These are phyloP conservation scores for Contarinia nasturtii DNA, from an alignment of 1,140 invertebrate species.

Conservation along the genomic window DNA sequence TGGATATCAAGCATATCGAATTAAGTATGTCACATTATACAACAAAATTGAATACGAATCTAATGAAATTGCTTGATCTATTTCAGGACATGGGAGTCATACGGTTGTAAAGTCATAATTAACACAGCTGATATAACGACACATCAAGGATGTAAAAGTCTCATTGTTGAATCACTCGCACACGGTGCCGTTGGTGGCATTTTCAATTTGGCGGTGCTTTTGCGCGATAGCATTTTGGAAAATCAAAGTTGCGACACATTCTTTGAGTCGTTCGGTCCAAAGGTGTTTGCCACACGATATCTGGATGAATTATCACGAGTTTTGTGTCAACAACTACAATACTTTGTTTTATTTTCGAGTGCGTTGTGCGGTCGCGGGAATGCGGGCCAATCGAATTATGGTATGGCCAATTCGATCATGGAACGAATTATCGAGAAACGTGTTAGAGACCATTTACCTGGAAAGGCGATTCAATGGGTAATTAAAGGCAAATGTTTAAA, in stretches of 20 bases:
- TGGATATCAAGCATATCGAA: slow-evolving; percentile 54
- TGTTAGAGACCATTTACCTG: slow-evolving; percentile 33
- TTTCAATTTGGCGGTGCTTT: slow-evolving; percentile 62
- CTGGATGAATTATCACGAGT: slow-evolving; percentile 35
- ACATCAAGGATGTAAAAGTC: slow-evolving; percentile 31
- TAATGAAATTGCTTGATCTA: background rate
- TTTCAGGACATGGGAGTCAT: slow-evolving; percentile 31
- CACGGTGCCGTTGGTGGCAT: slow-evolving; percentile 53
- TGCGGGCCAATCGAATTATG: slow-evolving; percentile 77
- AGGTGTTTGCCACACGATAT: slow-evolving; percentile 36
- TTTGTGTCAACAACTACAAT: slow-evolving; percentile 35
- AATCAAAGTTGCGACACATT: slow-evolving; percentile 40
- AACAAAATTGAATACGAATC: background rate
- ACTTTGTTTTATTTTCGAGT: slow-evolving; percentile 68
- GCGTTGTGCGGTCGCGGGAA: slow-evolving; percentile 77
- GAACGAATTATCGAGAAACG: slow-evolving; percentile 46
- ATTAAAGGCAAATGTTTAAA: too few relatives aligned
- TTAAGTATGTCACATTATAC: slow-evolving; percentile 35
- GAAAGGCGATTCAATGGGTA: slow-evolving; percentile 85
- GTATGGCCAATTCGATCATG: slow-evolving; percentile 52
- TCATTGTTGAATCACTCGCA: slow-evolving; percentile 37
- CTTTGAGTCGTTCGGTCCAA: slow-evolving; percentile 31
- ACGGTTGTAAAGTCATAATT: slow-evolving; percentile 39
- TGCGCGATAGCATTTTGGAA: slow-evolving; percentile 38
- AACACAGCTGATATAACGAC: slow-evolving; percentile 42